Evolutionary conservation across 1,140 invertebrate species (phyloP), one percentile per base, ranked within the genome.

Genomic region (Drepana arcuata): DNA sequence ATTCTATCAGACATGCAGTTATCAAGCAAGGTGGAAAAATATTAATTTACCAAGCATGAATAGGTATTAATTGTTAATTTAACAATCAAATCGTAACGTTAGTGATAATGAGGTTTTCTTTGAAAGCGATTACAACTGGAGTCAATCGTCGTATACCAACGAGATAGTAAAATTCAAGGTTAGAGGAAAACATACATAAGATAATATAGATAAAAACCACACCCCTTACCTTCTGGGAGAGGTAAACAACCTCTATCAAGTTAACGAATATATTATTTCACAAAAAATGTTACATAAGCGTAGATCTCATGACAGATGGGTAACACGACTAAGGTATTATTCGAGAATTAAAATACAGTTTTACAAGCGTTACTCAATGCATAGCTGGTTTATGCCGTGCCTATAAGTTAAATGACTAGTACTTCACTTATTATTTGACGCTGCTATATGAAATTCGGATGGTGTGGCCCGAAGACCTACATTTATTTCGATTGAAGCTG

Each of bases 221-320:
- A 56, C 46, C 45, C 49, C 75, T 77, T 77, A 77, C 72, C 72
- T 73, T 64, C 41, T 42, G 40, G 41, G 41, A 42, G 44, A 55
- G 60, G 59, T 72, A 75, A 73, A 80, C 66, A 66, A 60, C 51
- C 48, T 35, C 44, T 69, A 72, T 54, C 59, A n/a, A 59, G 47
- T 56, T 48, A 56, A 52, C 44, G 46, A 53, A 49, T 64, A 65
- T 67, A 63, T 75, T 70, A 60, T 58, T 60, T 33, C 43, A 61
- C 50, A 66, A 26, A 61, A 75, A 65, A 63, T 75, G 71, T 80
- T 80, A 80, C 73, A 77, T 80, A 80, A 80, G 75, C 60, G 43
- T 29, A 46, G 41, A 59, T 60, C 71, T 61, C 70, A 78, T 80
- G 75, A 74, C 75, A 80, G 54, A 36, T 50, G 30, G 45, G 41